Base-by-base conservation (phyloP, 1,140 invertebrate species). In the Laupala kohalensis region DNA sequence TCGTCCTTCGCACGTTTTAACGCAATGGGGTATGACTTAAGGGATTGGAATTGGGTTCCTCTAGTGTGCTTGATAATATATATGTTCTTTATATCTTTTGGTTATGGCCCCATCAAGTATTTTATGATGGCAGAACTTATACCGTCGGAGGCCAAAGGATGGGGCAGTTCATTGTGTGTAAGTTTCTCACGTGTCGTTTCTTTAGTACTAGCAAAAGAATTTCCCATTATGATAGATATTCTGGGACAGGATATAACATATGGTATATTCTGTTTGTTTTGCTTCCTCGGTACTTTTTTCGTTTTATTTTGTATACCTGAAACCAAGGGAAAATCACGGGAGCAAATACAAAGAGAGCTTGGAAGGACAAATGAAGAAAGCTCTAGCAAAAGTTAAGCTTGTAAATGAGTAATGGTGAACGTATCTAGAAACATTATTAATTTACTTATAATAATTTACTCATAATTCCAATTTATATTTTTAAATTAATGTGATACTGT, bases 41-140 rank as follows among this genome's bases (percentile, higher is more conserved):
- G 23, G 25, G 67, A 67, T 62, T 69, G 74, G 23, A 68, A 77
- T 4, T 80, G 79, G 79, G 69, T 85, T 12, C 79, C 83, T 12
- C 73, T 85, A 0, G 69, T 84, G 0, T 75, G 82, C 5, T 67
- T 84, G 0, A 85, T 83, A 73, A 66, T 82, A 0, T 86, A 82
- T 75, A 82, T 86, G 24, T 75, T 81, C 30, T 81, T 80, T 19
- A 88, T 87, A 77, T 82, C 84, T 12, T 72, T 88, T n/a, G 89
- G 89, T 4, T 88, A 87, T 79, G 89, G 89, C 29, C 87, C 90
- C 12, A 86, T 92, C 66, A 90, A 90, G 0, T 90, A 89, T 83
- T 83, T 91, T 6, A 82, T 92, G 75, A 86, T 90, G 75, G 85
- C 81, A 19, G 87, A 91, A 79, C 79, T 89, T 19, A 88, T 90